Evolutionary conservation across 2,113 vertebrate species (phyloP), one percentile per base, ranked within the genome.

Genomic region (Hylia prasina): DNA sequence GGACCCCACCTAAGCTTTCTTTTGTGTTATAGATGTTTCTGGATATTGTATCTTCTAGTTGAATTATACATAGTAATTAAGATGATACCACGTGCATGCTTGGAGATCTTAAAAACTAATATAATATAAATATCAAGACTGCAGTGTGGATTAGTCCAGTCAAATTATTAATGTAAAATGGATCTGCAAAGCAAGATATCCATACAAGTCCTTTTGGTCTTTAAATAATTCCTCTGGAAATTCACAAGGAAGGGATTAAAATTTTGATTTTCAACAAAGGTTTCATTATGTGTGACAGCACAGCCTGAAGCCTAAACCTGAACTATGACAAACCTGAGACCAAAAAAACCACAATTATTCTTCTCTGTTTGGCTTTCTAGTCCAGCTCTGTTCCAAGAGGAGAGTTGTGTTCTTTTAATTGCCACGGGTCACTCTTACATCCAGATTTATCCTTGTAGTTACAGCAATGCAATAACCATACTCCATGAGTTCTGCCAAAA

Each of bases 31-130:
- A 80, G 40, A 44, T 37, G 4, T 15, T 86, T 61, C n/a, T 57
- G 21, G 35, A 80, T 86, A 76, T 47, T 30, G 8, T 48, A 13
- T 68, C 3, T 47, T 75, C n/a, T 69, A 69, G 28, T 6, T 65
- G 17, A 80, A 54, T 42, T 92, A 66, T 33, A 57, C 2, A 60
- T 1, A 10, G 9, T 48, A 42, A 61, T 15, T 63, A 70, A 47
- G 58, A 71, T 20, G 7, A 33, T 14, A 61, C 4, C 8, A 20
- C 0, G 0, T 76, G 31, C 11, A 37, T 51, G 15, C 3, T 2
- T 72, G 25, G n/a, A 76, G 18, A 23, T 48, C 82, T 51, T 58
- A 81, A 57, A 19, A 33, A 63, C 18, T 30, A 10, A 69, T 25
- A 28, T 22, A 66, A 63, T 50, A 42, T 7, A 53, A 89, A 79